Base-by-base conservation (phyloP, 2,797 vertebrate species). In the Botia kubotai region DNA sequence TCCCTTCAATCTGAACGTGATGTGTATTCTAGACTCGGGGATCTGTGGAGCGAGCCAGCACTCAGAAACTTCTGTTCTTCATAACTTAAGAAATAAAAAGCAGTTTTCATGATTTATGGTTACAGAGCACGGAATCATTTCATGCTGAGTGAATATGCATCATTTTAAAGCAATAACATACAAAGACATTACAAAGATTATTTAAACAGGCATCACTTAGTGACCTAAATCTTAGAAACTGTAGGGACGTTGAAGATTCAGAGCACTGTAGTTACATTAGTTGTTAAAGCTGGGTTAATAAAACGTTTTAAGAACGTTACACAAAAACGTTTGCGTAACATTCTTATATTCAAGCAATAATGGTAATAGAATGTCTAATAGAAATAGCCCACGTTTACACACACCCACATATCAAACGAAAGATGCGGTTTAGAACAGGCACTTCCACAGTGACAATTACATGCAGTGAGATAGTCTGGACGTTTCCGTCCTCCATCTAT, bases 1-100 rank as follows among this genome's bases (percentile, higher is more conserved):
- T 74, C 67, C 48, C 39, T 66, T 60, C 33, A 4, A 46, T 70
- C 63, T 71, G 36, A 43, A 19, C 29, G n/a, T 77, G 74, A 85
- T 79, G 75, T 65, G 58, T 72, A 74, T 84, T 75, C 80, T 79
- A 82, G 75, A 82, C 43, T 39, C 39, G 52, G 21, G 75, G 23
- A 82, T 36, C 14, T 52, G 2, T 67, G 23, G 17, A 67, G 17
- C 12, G 19, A 69, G 70, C 70, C 81, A n/a, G 58, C 62, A 63
- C 57, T 72, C 46, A 62, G 39, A 50, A 72, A 60, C 43, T 72
- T 69, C 21, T 66, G 14, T 74, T 70, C 12, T 48, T 48, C 67
- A 60, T 69, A 33, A 33, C 39, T 78, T 70, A 10, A 19, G 52
- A 78, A 57, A 62, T 50, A 70, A 72, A 14, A 79, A 72, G 39